Evolutionary conservation across 37 sponge, comb jelly and placozoan species (phyloP), one percentile per base, ranked within the genome.

Genomic region (Beroe ovata): DNA sequence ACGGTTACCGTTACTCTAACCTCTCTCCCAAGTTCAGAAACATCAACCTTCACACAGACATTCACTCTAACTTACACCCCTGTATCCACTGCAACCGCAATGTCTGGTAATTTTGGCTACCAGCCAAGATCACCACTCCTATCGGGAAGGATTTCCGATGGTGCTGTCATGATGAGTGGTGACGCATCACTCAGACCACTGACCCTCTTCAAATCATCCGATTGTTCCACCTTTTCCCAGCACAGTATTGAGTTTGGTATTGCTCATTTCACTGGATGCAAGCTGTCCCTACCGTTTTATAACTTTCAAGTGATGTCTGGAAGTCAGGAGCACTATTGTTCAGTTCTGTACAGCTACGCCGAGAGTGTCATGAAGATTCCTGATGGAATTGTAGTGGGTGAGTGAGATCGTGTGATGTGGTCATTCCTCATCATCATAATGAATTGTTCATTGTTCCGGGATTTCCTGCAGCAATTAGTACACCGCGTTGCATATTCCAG

Each of bases 51-150:
- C 47, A 32, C 84, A 6, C 84, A 77, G 47, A 42, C 20, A 26
- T 77, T 77, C 84, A 42, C 84, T 1, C 4, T 77, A n/a, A 32
- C 84, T 35, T 77, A 77, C 54, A 37, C 26, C 26, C 84, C 84
- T 8, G 33, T 8, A 8, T 39, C 54, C 8, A 20, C 3, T 36
- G 84, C 25, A n/a, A 39, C 21, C 41, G 8, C 26, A 11, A 77
- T 42, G 33, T 77, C 84, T 8, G 84, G 84, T 11, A 77, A 77
- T 41, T 77, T 77, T 23, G 84, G 84, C n/a, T 77, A 77, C 47
- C 38, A 23, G 11, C 42, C 26, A 4, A 21, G 84, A n/a, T 77
- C 84, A 28, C 84, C 41, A 4, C 1, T 77, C 0, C 84, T 77
- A 1, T 14, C 54, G 3, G 84, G 84, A 26, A 23, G 18, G 8